Evolutionary conservation across 2,888 invertebrate genomes (phyloP), one percentile per base, ranked within the genome.

Genomic region (Hydroisotoma schaefferi): DNA sequence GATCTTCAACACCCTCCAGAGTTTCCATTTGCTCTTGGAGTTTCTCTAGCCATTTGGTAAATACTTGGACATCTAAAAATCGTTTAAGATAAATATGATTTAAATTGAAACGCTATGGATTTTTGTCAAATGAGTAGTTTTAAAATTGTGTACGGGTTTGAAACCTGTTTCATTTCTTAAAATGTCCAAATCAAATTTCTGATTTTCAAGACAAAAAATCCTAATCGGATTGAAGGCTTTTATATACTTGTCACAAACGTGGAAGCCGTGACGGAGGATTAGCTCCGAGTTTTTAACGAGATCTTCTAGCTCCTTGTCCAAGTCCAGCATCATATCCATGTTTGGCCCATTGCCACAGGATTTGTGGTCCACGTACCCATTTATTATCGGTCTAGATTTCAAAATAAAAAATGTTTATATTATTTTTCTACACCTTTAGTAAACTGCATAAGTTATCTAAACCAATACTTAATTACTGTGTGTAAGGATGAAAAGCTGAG

Each of bases 311-410:
- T 78, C 72, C 51, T 79, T 78, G 75, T 92, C 89, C 65, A 84
- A 84, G 55, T 83, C 81, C 74, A 92, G 79, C 54, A 90, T 81
- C 71, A 84, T 85, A 40, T 81, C 79, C 29, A 92, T 77, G 63
- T 84, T 83, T 0, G 91, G 90, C 0, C 90, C 84, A 27, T 81
- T 80, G 1, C 88, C 88, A 57, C 87, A 86, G 0, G 87, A 83
- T 75, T 87, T 83, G 44, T 88, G 86, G 70, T 90, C 88, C 74
- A 85, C 83, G 73, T 88, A 87, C 20, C 86, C 87, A 82, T 91
- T 90, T 64, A 93, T 87, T 20, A 87, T 83, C 0, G 92, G 92
- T 60, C 87, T 87, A 27, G 18, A 48, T 33, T 10, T 8, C 33
- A 48, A 48, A 8, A 22, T 25, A 23, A 10, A 48, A 48, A 48